Percentiles rank a stretch among this genome's conserved stretches.
phyloP scores from a whole-genome alignment of 2,113 vertebrate species.

The Ameiurus melas region DNA sequence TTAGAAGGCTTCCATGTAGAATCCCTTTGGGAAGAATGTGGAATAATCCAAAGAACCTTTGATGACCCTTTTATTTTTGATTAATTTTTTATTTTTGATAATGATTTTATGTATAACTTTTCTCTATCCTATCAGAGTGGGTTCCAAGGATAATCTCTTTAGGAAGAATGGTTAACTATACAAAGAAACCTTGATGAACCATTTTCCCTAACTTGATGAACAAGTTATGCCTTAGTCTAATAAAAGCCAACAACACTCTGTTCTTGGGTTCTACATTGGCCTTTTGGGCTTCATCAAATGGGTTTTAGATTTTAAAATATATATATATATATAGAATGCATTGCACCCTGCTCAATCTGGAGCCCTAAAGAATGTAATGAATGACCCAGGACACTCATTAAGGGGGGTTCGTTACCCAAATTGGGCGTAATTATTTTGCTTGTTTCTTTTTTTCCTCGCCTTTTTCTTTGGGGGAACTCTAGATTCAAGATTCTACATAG shows the following conservation, averaged over 20 bases:
- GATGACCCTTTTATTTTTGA: too few relatives aligned
- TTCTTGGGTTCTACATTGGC: neutral
- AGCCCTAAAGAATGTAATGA: neutral
- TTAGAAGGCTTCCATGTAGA: neutral
- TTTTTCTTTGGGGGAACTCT: too few relatives aligned
- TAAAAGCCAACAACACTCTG: neutral
- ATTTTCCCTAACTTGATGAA: neutral
- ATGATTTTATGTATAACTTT: slow-evolving; percentile 8
- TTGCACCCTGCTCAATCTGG: neutral
- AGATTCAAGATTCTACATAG: neutral
- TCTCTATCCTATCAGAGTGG: neutral
- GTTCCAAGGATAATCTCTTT: neutral
- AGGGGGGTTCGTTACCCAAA: neutral
- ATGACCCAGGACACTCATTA: neutral
- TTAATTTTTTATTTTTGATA: too few relatives aligned
- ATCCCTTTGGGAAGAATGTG: neutral
- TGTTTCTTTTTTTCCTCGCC: too few relatives aligned
- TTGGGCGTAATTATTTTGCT: neutral
- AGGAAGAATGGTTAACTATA: neutral
- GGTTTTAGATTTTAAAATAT: neutral
- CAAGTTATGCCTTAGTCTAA: neutral
- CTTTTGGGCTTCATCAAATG: neutral
- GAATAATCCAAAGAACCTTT: neutral
- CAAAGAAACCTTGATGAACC: neutral
- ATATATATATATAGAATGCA: neutral